phyloP scores from a whole-genome alignment of 1,140 invertebrate genomes.

The Rhagoletis zephyria region DNA sequence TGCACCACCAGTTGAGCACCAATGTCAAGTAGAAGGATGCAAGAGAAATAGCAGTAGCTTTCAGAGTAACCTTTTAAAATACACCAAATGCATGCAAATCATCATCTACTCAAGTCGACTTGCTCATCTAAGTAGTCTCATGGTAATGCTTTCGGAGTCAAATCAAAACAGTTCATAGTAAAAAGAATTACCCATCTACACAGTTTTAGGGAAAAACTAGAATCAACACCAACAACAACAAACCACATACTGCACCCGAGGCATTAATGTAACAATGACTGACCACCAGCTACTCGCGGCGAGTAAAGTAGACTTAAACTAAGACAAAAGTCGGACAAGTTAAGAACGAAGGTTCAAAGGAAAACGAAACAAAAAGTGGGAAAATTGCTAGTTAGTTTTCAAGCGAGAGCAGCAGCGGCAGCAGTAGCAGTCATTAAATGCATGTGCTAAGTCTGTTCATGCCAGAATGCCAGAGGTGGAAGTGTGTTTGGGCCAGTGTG shows the following conservation, averaged over 20 bases:
- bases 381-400: constrained; percentile 27
- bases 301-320: neutral
- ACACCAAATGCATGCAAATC: no score
- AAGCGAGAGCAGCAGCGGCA: constrained; percentile 2
- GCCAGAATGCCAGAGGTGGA: no score
- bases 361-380: neutral
- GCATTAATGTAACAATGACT: constrained; percentile 22
- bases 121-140: neutral
- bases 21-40: no score
- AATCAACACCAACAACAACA: no score
- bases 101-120: no score
- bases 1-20: no score
- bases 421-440: neutral
- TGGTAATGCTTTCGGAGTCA: neutral
- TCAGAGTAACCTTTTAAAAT: no score
- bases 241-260: neutral
- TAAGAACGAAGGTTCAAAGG: neutral
- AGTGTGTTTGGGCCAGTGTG: neutral
- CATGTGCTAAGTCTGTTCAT: neutral
- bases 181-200: neutral
- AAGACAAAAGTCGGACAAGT: neutral
- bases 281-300: neutral
- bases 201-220: no score
- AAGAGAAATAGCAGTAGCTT: no score
- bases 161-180: neutral